These are phyloP conservation scores for Asarcornis scutulata DNA, from an alignment of 2,113 vertebrate species.

Conservation along the genomic window DNA sequence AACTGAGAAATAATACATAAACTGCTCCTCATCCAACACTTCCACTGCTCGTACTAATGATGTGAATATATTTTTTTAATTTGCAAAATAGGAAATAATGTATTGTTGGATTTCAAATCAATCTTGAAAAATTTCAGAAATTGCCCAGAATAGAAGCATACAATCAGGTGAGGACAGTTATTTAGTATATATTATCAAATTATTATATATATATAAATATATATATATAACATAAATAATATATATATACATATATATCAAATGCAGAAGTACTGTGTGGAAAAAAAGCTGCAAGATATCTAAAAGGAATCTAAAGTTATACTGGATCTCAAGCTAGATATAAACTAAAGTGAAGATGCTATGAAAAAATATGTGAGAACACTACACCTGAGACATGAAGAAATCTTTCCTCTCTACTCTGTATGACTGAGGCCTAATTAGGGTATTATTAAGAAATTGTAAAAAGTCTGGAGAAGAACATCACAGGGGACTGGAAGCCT, in stretches of 20 bases:
- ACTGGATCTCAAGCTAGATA: not conserved
- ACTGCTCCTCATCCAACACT: not conserved
- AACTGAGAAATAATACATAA: not conserved
- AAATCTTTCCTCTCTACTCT: not conserved
- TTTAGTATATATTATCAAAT: not conserved
- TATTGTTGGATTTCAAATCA: not conserved
- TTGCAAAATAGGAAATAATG: not conserved
- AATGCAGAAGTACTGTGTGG: not conserved
- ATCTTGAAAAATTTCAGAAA: not conserved
- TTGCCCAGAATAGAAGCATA: not conserved
- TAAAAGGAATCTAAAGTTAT: not conserved
- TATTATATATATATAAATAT: too few relatives aligned
- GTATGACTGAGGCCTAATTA: not conserved
- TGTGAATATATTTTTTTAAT: not conserved
- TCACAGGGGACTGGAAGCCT: not conserved
- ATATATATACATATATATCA: not conserved
- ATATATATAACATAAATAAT: too few relatives aligned
- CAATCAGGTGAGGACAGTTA: not conserved
- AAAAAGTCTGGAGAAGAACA: not conserved
- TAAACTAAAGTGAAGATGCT: not conserved
- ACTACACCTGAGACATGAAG: not conserved
- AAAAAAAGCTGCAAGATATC: not conserved
- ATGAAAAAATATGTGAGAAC: not conserved
- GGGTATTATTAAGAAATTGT: not conserved
- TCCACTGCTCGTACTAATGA: not conserved